Conservation (phyloP, 2,797 vertebrate genomes). For the Allobates femoralis region DNA sequence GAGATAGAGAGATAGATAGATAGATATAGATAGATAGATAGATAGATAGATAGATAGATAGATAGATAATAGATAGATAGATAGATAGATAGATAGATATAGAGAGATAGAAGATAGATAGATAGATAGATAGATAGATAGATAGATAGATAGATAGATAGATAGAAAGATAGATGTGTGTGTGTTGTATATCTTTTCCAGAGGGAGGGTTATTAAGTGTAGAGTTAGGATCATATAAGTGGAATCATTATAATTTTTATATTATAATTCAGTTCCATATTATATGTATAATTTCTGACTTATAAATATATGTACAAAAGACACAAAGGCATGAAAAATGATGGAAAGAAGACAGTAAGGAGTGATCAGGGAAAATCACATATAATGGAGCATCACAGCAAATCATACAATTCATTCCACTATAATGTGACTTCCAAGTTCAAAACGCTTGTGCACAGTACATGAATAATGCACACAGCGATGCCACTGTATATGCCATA, state of each 20-base stretch:
- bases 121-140: no score
- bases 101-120: no score
- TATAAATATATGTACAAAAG: neutral
- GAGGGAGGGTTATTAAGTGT: no score
- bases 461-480: neutral
- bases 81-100: no score
- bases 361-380: neutral
- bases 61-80: no score
- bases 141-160: no score
- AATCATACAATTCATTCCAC: neutral
- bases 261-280: neutral
- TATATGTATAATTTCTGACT: neutral
- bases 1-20: no score
- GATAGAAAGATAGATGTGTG: no score
- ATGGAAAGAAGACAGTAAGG: neutral
- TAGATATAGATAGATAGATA: no score
- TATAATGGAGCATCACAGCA: neutral
- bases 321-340: neutral
- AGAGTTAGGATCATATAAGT: neutral
- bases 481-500: neutral
- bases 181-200: no score
- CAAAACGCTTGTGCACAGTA: neutral
- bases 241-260: neutral
- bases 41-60: no score
- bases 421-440: neutral